Conservation (phyloP, 2,113 vertebrate genomes). For the Geococcyx californianus region DNA sequence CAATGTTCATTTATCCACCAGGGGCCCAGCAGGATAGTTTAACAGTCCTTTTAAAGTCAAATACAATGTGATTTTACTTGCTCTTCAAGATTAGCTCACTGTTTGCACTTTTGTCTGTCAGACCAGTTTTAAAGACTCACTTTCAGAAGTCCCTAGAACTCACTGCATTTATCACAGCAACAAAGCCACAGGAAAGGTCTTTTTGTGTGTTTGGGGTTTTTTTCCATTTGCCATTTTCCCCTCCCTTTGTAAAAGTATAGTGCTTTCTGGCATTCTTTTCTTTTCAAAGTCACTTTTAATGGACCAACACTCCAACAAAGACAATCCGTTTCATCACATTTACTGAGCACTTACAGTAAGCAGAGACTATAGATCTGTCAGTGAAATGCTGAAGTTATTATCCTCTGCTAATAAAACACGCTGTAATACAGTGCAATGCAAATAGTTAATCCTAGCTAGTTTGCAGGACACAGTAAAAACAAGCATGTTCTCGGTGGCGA, state of each 20-base stretch:
- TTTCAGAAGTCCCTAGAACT: not conserved
- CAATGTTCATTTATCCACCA: not conserved
- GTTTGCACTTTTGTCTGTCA: not conserved
- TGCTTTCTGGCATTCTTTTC: constrained; percentile 15
- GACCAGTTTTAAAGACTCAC: not conserved
- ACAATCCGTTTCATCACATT: not conserved
- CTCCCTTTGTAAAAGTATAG: not conserved
- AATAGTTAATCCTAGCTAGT: not conserved
- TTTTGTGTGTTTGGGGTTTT: not conserved
- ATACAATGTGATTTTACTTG: constrained; percentile 9
- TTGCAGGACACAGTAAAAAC: not conserved
- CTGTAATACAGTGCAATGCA: not conserved
- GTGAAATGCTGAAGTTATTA: not conserved
- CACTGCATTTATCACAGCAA: constrained; percentile 22
- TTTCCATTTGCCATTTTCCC: not conserved
- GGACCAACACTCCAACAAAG: constrained; percentile 1
- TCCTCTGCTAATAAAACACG: not conserved
- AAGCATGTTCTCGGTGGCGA: accelerated
- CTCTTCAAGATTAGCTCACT: not conserved
- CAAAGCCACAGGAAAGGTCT: not conserved
- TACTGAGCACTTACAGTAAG: not conserved
- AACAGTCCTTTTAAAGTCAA: not conserved
- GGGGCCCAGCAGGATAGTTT: not conserved
- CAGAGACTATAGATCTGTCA: not conserved
- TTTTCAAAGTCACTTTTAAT: constrained; percentile 4